Conservation (phyloP, 2,888 invertebrate species). For the Pomacea canaliculata region DNA sequence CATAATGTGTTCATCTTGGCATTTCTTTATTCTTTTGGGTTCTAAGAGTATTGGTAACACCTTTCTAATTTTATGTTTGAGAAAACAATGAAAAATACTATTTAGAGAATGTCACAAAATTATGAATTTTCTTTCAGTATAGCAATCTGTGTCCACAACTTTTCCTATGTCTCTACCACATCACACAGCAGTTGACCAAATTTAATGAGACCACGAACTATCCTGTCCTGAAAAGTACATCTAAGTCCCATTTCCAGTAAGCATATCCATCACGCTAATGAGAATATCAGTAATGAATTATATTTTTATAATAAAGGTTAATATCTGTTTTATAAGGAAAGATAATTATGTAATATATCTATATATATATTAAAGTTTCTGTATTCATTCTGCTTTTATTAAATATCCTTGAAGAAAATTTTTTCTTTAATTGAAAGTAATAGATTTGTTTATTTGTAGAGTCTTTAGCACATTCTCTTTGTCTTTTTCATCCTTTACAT, state of each 20-base stretch:
- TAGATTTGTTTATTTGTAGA: not conserved
- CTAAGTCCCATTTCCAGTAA: conserved; percentile 35
- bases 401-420: too few species aligned
- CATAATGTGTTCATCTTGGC: too few species aligned
- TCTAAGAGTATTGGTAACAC: too few species aligned
- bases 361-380: too few species aligned
- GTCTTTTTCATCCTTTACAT: not conserved
- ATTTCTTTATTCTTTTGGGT: too few species aligned
- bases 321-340: not conserved
- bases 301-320: not conserved
- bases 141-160: conserved; percentile 66
- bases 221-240: not conserved
- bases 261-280: not conserved
- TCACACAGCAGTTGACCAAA: conserved; percentile 58
- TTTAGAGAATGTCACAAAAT: not conserved
- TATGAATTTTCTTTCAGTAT: conserved; percentile 42
- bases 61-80: too few species aligned
- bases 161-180: conserved; percentile 62
- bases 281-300: too few species aligned
- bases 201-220: conserved; percentile 35
- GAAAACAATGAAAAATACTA: too few species aligned
- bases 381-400: too few species aligned
- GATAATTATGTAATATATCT: not conserved
- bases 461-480: not conserved
- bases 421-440: too few species aligned